Evolutionary conservation across 2,797 vertebrate species (phyloP).

Genomic region (Lacerta viridis): DNA sequence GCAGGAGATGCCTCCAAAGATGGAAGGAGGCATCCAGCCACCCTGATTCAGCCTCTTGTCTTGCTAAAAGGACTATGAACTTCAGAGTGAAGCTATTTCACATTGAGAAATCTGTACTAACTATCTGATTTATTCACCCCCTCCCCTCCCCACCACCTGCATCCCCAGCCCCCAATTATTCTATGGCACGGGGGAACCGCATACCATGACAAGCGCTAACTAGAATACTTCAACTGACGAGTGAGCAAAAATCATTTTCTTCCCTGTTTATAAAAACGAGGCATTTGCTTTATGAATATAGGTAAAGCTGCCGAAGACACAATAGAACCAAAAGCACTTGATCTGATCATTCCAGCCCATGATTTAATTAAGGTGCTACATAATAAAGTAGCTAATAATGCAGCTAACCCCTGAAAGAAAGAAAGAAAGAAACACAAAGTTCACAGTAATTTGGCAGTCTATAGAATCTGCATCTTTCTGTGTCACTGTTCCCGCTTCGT

Average conservation of each 20-base stretch:
- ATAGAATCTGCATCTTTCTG: slow-evolving; percentile 39
- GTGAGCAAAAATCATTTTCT: slow-evolving; percentile 62
- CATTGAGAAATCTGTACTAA: slow-evolving; percentile 62
- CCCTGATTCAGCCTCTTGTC: not conserved
- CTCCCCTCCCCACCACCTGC: no score
- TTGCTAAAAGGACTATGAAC: slow-evolving; percentile 36
- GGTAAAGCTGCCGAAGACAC: slow-evolving; percentile 74
- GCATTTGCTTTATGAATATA: slow-evolving; percentile 81
- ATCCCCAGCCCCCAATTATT: slow-evolving; percentile 47
- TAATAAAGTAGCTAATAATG: slow-evolving; percentile 65
- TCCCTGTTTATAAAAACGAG: slow-evolving; percentile 72
- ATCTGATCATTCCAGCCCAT: slow-evolving; percentile 77
- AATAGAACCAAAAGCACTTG: slow-evolving; percentile 73
- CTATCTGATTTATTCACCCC: slow-evolving; percentile 64
- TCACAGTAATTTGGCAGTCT: slow-evolving; percentile 51
- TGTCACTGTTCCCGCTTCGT: slow-evolving; percentile 40
- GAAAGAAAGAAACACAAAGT: slow-evolving; percentile 39
- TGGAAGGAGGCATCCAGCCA: not conserved
- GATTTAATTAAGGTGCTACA: slow-evolving; percentile 79
- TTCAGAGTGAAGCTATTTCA: slow-evolving; percentile 54
- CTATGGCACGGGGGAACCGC: slow-evolving; percentile 44
- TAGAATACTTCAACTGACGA: slow-evolving; percentile 63
- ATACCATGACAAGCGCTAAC: slow-evolving; percentile 68
- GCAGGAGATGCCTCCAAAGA: not conserved
- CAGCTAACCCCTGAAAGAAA: slow-evolving; percentile 47